Evolutionary conservation across 2,888 invertebrate species (phyloP), one percentile per base, ranked within the genome.

Genomic region (Molanna angustata): DNA sequence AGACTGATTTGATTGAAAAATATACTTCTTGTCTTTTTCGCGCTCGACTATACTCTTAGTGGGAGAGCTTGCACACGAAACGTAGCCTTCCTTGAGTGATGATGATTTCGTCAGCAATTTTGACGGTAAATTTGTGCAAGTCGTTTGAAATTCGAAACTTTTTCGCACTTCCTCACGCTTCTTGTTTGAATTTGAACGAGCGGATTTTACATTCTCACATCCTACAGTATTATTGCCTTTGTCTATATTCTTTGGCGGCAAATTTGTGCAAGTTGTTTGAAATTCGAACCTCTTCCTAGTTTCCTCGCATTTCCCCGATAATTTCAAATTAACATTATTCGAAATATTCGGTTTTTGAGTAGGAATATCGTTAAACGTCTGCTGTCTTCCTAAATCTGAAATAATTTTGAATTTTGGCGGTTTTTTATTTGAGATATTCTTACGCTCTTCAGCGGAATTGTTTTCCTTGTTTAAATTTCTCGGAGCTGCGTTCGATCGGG

Each of bases 181-280:
- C 9, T 37, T 50, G 14, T 50, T 50, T 14, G 27, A 32, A 16
- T 50, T 43, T 20, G 35, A 21, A 13, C 44, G 17, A 16, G 42
- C 50, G 14, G 9, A 35, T n/a, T 33, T 41, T n/a, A 37, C 31
- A 19, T 35, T 32, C 9, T 50, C 50, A 13, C 22, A 37, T 11
- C 47, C 14, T 16, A 19, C 41, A 13, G 16, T 37, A 7, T 31
- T 49, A 31, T 49, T 33, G 18, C 32, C 41, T 27, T 47, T 37
- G 13, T 13, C 43, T 11, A 44, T 31, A 37, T 45, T 52, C 16
- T 52, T 54, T 17, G 49, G 42, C 20, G 51, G 48, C 14, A 54
- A 17, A 49, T 54, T 57, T 19, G 54, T 54, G 46, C 54, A 57
- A 20, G 51, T 45, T 22, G 57, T 57, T 19, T 54, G 53, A 20